phyloP scores from a whole-genome alignment of 2,113 vertebrate species.

The Xenopus laevis region DNA sequence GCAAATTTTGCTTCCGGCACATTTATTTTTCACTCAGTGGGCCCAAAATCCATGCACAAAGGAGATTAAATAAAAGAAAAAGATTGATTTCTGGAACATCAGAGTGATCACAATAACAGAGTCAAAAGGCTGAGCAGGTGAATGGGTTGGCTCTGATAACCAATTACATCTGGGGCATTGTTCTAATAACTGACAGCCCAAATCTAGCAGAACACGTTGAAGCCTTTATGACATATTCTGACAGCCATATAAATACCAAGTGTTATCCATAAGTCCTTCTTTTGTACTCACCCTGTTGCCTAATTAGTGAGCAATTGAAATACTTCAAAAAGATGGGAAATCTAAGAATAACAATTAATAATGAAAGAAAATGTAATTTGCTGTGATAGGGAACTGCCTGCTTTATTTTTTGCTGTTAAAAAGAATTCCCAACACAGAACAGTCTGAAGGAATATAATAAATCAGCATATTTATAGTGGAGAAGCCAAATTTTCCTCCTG shows the following conservation, averaged over 20 bases:
- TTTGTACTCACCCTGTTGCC: not conserved
- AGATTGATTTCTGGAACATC: constrained; percentile 14
- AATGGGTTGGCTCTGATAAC: constrained; percentile 28
- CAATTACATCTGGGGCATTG: constrained; percentile 29
- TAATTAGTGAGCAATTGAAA: not conserved
- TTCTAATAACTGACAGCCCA: constrained; percentile 15
- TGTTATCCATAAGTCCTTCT: not conserved
- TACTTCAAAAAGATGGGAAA: constrained; percentile 17
- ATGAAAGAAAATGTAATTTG: constrained; percentile 1
- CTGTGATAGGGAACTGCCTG: constrained; percentile 9
- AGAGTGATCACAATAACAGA: constrained; percentile 31
- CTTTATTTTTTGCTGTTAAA: not conserved
- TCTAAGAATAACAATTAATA: constrained; percentile 5
- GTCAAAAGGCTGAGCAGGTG: constrained; percentile 23
- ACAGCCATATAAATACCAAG: constrained; percentile 5
- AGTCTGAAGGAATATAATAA: constrained; percentile 43
- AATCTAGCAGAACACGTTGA: constrained; percentile 25
- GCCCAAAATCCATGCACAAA: constrained; percentile 26
- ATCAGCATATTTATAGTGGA: constrained; percentile 29
- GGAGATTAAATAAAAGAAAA: constrained; percentile 20
- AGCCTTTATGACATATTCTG: not conserved
- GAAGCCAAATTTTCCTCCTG: constrained; percentile 15
- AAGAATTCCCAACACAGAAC: not conserved
- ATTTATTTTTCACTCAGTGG: constrained; percentile 3
- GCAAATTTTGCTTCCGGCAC: constrained; percentile 5